Evolutionary conservation across 2,888 invertebrate genomes (phyloP), one percentile per base, ranked within the genome.

Genomic region (Nemoura dubitans): DNA sequence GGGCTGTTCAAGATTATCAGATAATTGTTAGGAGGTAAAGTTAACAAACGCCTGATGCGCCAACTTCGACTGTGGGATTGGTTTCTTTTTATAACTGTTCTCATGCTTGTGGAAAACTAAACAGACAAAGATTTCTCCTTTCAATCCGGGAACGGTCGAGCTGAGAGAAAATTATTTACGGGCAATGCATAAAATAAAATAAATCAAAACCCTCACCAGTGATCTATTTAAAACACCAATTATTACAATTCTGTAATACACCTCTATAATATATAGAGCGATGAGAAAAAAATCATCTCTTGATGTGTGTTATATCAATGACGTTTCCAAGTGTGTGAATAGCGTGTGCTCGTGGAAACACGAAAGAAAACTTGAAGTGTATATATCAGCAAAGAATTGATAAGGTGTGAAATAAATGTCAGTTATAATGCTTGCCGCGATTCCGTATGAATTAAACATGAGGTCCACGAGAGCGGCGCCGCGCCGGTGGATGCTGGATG

Each of bases 321-420:
- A 59, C 3, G 3, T 59, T 59, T 59, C 21, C 59, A 3, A n/a
- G n/a, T n/a, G n/a, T n/a, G n/a, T n/a, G n/a, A n/a, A n/a, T n/a
- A n/a, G 2, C 2, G 59, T 21, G 59, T 59, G 2, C 10, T 21
- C 59, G 16, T 6, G 36, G 36, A 59, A 59, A 21, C 59, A 59
- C 3, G 59, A 10, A 59, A 59, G 59, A 21, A 59, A 59, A 59
- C 59, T 59, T 59, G 59, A 59, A 59, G 59, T 59, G 59, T 59
- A 78, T 27, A 42, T 59, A 78, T 27, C 21, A 84, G 59, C 84
- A 29, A 84, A 29, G 84, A 84, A 76, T 84, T 84, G 84, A 84
- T 84, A 59, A 84, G 84, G 84, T 84, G 84, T 84, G 84, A 84
- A 84, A 59, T 76, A 84, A 59, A 59, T 84, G 84, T 76, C 84